Conservation (phyloP, 2,888 invertebrate genomes). For the Drosophila mimetica region DNA sequence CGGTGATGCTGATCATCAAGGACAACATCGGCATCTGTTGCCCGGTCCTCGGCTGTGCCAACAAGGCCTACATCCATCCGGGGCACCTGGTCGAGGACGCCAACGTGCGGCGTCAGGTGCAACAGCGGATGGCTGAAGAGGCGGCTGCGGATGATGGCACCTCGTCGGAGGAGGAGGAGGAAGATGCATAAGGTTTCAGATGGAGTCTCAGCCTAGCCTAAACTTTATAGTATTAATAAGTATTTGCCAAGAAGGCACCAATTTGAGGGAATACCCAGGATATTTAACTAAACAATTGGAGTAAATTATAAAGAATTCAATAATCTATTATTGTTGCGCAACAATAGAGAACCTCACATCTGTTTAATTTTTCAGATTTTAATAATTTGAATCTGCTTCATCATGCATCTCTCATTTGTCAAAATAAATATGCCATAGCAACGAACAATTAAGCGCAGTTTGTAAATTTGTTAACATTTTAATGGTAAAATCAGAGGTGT, state of each 20-base stretch:
- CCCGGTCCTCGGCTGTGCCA: slow-evolving; percentile 54
- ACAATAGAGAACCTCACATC: background rate
- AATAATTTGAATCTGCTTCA: background rate
- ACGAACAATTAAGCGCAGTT: background rate
- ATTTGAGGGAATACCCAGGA: no score
- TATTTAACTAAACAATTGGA: background rate
- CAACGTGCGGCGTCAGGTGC: background rate
- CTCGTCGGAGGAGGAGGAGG: background rate
- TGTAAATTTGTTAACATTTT: background rate
- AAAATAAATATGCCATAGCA: background rate
- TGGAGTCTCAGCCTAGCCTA: no score
- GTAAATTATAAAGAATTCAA: background rate
- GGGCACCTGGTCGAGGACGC: slow-evolving; percentile 32
- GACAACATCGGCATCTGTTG: slow-evolving; percentile 26
- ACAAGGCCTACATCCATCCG: slow-evolving; percentile 25
- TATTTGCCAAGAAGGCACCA: no score
- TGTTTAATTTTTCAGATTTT: background rate
- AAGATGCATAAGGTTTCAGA: background rate
- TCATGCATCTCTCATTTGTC: background rate
- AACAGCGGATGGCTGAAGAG: background rate
- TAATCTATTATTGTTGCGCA: background rate
- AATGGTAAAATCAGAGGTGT: background rate
- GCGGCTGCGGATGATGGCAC: background rate
- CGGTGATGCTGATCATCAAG: slow-evolving; percentile 23
- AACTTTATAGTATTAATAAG: no score